These are phyloP conservation scores for Cremastinae sp. DNA, from an alignment of 2,888 invertebrate genomes.

Conservation along the genomic window DNA sequence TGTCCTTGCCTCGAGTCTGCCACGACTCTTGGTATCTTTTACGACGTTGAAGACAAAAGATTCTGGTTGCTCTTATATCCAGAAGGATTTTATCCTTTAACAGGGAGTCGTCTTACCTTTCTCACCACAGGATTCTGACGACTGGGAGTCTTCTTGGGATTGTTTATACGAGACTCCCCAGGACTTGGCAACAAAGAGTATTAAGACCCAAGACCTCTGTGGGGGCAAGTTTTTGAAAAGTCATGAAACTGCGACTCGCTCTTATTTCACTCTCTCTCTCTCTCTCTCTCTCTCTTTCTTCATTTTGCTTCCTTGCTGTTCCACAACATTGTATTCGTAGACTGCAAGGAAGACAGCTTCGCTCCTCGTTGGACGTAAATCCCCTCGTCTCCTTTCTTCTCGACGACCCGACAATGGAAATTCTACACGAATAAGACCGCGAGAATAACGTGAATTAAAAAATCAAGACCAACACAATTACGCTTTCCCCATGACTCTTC, in stretches of 20 bases:
- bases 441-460: no score
- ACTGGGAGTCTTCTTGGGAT: slow-evolving; percentile 55
- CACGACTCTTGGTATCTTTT: no score
- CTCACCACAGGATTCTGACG: slow-evolving; percentile 33
- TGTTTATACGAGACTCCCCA: slow-evolving; percentile 54
- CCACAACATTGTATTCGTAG: slow-evolving; percentile 10
- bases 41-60: no score
- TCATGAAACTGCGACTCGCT: slow-evolving; percentile 19
- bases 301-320: slow-evolving; percentile 3
- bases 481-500: no score
- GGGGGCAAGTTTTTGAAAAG: slow-evolving; percentile 28
- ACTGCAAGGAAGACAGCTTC: no score
- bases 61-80: slow-evolving; percentile 9
- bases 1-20: no score
- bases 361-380: background rate
- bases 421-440: no score
- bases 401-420: background rate
- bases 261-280: background rate
- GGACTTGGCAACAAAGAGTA: slow-evolving; percentile 58
- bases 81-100: background rate
- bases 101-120: slow-evolving; percentile 17
- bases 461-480: no score
- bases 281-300: background rate
- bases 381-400: background rate
- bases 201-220: slow-evolving; percentile 39